These are phyloP conservation scores for Alces alces DNA, from an alignment of 2,113 vertebrate genomes.

Conservation along the genomic window DNA sequence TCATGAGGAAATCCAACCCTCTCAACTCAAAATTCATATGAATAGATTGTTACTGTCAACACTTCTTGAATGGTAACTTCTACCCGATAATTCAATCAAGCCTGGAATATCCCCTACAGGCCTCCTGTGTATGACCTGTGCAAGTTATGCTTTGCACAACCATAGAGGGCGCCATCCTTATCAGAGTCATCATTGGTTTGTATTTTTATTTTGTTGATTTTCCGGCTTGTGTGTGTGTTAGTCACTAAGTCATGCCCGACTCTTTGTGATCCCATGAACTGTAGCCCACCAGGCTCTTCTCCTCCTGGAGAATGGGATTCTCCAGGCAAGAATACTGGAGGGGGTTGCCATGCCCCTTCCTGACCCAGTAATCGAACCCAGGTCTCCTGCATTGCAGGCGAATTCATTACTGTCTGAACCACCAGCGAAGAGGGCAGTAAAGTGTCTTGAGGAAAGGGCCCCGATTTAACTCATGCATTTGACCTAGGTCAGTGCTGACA, in stretches of 20 bases:
- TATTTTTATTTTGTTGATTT: slow-evolving; percentile 14
- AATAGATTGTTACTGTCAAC: slow-evolving; percentile 44
- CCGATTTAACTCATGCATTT: slow-evolving; percentile 2
- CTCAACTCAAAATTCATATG: slow-evolving; percentile 59
- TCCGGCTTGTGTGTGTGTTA: neutral
- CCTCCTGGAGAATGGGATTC: neutral
- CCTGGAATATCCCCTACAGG: neutral
- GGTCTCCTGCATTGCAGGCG: neutral
- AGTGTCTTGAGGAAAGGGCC: slow-evolving; percentile 2
- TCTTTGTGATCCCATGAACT: neutral
- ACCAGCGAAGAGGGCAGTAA: slow-evolving; percentile 3
- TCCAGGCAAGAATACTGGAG: neutral
- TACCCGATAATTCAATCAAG: slow-evolving; percentile 51
- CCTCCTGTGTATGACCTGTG: neutral
- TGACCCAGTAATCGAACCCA: neutral
- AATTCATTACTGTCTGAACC: neutral
- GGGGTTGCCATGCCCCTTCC: neutral
- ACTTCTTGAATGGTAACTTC: neutral
- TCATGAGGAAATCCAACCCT: slow-evolving; percentile 61
- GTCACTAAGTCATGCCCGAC: neutral
- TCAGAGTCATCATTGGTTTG: neutral
- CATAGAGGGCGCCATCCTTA: neutral
- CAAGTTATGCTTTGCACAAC: neutral
- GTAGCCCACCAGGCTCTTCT: neutral
- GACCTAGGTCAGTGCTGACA: neutral